Conservation (phyloP, 1,140 invertebrate genomes). For the Aphidius ervi region DNA sequence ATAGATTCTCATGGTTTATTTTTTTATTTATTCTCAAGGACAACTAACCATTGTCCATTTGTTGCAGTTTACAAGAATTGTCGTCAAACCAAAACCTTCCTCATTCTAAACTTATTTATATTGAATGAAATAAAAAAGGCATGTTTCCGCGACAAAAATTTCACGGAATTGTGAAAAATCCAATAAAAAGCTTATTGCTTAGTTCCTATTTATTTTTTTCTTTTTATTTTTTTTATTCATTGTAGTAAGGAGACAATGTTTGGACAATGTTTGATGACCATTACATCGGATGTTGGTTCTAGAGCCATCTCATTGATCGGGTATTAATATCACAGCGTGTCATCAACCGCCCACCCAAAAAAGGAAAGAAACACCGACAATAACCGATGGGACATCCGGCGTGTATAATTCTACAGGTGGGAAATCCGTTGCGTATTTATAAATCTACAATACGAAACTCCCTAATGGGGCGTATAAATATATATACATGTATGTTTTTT, state of each 20-base stretch:
- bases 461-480: no score
- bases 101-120: no score
- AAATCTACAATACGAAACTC: no score
- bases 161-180: conserved; percentile 25
- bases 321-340: conserved; percentile 22
- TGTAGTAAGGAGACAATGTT: background rate
- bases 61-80: no score
- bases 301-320: conserved; percentile 26
- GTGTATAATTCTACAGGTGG: conserved; percentile 6
- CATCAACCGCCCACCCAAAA: conserved; percentile 26
- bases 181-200: conserved; percentile 5
- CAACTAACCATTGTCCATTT: no score
- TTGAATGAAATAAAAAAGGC: background rate
- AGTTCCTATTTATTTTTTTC: conserved; percentile 1
- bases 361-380: conserved; percentile 24
- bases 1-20: no score
- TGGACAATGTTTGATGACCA: conserved; percentile 1
- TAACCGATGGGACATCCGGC: conserved; percentile 38
- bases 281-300: background rate
- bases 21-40: no score
- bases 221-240: conserved; percentile 22
- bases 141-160: conserved; percentile 33
- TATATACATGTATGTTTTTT: no score
- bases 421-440: conserved; percentile 18
- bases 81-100: no score